Evolutionary conservation across 1,140 invertebrate species (phyloP).

Genomic region (Drosophila subpulchrella): DNA sequence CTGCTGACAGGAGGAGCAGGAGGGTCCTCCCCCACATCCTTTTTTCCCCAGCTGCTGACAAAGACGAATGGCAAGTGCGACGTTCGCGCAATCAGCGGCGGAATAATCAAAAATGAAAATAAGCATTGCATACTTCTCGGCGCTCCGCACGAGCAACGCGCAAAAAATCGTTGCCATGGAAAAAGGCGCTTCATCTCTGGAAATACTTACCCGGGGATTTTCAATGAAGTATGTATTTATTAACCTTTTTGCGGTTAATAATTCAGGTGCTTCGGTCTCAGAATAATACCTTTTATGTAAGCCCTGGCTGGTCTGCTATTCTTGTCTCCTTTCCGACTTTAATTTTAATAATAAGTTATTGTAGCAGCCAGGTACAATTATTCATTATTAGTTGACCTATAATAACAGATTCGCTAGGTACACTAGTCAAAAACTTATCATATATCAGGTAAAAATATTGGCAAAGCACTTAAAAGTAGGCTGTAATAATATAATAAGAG

Average conservation of each 20-base stretch:
- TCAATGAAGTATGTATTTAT: conserved; percentile 27
- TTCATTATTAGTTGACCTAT: neutral
- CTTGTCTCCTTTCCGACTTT: conserved; percentile 5
- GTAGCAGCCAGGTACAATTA: neutral
- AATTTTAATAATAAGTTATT: neutral
- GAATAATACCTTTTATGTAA: conserved; percentile 2
- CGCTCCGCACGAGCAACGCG: conserved; percentile 3
- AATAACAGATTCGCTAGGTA: neutral
- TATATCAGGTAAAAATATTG: neutral
- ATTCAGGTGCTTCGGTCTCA: conserved; percentile 8
- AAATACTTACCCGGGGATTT: conserved; percentile 17
- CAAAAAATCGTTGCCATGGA: conserved; percentile 6
- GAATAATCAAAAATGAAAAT: conserved; percentile 63
- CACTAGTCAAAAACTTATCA: neutral
- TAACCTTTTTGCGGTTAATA: conserved; percentile 34
- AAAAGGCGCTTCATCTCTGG: neutral
- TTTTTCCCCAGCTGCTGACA: conserved; percentile 41
- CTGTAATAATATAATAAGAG: no score
- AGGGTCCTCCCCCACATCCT: neutral
- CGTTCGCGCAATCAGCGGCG: conserved; percentile 37
- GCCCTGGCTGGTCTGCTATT: neutral
- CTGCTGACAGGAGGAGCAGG: conserved; percentile 27
- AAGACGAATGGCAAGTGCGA: conserved; percentile 52
- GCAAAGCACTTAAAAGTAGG: no score
- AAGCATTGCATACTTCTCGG: conserved; percentile 61